A percentile compares a stretch with the other conserved stretches of the same genome.
phyloP scores from a whole-genome alignment of 2,797 vertebrate genomes.

The Chanos chanos region DNA sequence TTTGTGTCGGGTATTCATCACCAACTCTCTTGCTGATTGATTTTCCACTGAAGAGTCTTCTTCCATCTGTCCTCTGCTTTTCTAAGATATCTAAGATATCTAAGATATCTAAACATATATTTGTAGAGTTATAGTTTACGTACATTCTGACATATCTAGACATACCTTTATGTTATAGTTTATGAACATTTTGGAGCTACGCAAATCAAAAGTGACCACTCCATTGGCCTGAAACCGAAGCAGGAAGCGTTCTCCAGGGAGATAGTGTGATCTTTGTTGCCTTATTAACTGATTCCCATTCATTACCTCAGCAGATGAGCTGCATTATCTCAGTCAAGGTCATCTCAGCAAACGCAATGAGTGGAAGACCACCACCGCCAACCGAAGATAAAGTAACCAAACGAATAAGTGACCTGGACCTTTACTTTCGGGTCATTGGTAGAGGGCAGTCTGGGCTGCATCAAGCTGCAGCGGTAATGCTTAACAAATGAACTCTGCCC shows the following conservation, averaged over 20 bases:
- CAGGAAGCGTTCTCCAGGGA: constrained; percentile 18
- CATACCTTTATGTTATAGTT: no score
- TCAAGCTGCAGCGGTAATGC: constrained; percentile 51
- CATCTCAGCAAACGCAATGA: constrained; percentile 24
- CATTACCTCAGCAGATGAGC: constrained; percentile 31
- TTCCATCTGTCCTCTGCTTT: no score
- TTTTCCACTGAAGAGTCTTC: no score
- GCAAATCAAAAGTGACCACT: constrained; percentile 5
- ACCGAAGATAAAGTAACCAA: constrained; percentile 53
- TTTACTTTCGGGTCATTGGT: constrained; percentile 70
- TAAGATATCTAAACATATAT: no score
- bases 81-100: no score
- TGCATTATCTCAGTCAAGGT: constrained; percentile 47
- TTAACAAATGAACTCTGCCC: constrained; percentile 75
- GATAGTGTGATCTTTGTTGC: constrained; percentile 19
- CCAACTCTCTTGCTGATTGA: no score
- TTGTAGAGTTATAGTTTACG: no score
- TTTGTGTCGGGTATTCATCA: no score
- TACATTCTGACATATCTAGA: no score
- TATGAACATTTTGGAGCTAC: no score
- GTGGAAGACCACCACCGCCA: constrained; percentile 33
- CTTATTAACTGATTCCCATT: constrained; percentile 41
- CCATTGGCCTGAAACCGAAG: constrained; percentile 12
- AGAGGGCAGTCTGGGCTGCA: constrained; percentile 44
- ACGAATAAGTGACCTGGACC: constrained; percentile 65